A percentile compares a stretch with the other conserved stretches of the same genome.
phyloP scores from a whole-genome alignment of 2,888 invertebrate species.

The Mythimna pallens region DNA sequence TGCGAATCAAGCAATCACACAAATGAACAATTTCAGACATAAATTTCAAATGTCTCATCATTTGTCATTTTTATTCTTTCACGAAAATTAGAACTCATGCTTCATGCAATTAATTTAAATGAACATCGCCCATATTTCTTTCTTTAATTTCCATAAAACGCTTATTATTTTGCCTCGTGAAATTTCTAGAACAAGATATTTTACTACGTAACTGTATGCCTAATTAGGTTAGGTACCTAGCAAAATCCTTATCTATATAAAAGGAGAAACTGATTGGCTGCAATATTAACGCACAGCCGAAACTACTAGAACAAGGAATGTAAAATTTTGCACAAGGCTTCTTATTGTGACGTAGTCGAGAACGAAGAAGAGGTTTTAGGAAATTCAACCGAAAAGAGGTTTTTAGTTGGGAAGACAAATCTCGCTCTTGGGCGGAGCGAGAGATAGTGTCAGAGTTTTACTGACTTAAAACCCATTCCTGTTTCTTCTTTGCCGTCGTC shows the following conservation, averaged over 20 bases:
- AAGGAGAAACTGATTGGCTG: too few relatives aligned
- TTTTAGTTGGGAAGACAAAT: too few relatives aligned
- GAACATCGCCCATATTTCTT: neutral
- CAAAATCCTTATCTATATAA: neutral
- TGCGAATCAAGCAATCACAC: slow-evolving; percentile 11
- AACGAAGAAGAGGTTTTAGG: too few relatives aligned
- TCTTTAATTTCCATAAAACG: slow-evolving; percentile 5
- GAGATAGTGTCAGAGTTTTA: too few relatives aligned
- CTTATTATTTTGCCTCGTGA: neutral
- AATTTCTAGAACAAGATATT: slow-evolving; percentile 2
- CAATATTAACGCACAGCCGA: too few relatives aligned
- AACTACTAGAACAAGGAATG: too few relatives aligned
- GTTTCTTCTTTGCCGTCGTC: too few relatives aligned
- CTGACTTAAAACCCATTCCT: too few relatives aligned
- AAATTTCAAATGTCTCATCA: slow-evolving; percentile 28
- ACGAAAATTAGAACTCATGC: slow-evolving; percentile 5
- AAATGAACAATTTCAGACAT: slow-evolving; percentile 24
- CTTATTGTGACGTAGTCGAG: too few relatives aligned
- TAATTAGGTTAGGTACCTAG: neutral
- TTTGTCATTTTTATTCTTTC: slow-evolving; percentile 30
- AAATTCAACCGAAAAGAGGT: too few relatives aligned
- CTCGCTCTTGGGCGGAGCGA: too few relatives aligned
- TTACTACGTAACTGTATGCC: neutral
- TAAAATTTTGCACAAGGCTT: too few relatives aligned
- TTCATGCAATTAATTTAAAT: slow-evolving; percentile 19